Conservation (phyloP, 92 coral and sea anemone species). For the Zoanthus sociatus region DNA sequence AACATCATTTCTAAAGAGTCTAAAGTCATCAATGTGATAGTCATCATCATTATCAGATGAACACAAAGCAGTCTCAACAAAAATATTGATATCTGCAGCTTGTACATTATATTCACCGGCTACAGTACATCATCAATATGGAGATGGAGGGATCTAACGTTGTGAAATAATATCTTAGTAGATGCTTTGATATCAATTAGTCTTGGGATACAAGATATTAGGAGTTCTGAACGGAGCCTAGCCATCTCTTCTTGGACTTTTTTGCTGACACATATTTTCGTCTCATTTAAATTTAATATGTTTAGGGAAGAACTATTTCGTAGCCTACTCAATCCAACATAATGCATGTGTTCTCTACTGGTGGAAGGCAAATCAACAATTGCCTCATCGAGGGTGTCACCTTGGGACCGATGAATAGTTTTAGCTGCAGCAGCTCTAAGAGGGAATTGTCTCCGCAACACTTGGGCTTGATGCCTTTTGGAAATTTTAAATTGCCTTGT, state of each 20-base stretch:
- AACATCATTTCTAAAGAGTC: not conserved
- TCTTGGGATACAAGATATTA: not conserved
- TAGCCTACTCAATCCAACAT: conserved; percentile 38
- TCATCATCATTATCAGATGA: not conserved
- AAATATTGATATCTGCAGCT: not conserved
- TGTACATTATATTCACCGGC: not conserved
- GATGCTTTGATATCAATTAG: not conserved
- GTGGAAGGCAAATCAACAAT: conserved; percentile 34
- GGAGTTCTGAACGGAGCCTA: not conserved
- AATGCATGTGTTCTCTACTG: conserved; percentile 36
- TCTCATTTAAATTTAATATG: conserved; percentile 46
- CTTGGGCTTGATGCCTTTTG: conserved; percentile 30
- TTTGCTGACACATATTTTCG: not conserved
- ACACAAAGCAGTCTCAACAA: not conserved
- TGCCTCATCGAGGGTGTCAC: conserved; percentile 15
- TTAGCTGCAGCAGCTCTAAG: not conserved
- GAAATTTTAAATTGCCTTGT: conserved; percentile 30
- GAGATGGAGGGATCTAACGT: not conserved
- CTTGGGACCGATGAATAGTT: conserved; percentile 20
- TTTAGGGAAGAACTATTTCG: not conserved
- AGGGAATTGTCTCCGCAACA: conserved; percentile 10
- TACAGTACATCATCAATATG: not conserved
- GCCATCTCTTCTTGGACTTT: not conserved
- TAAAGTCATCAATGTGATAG: not conserved
- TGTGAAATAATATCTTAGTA: not conserved